Evolutionary conservation across 2,797 vertebrate genomes (phyloP).

Genomic region (Alfaro cultratus): DNA sequence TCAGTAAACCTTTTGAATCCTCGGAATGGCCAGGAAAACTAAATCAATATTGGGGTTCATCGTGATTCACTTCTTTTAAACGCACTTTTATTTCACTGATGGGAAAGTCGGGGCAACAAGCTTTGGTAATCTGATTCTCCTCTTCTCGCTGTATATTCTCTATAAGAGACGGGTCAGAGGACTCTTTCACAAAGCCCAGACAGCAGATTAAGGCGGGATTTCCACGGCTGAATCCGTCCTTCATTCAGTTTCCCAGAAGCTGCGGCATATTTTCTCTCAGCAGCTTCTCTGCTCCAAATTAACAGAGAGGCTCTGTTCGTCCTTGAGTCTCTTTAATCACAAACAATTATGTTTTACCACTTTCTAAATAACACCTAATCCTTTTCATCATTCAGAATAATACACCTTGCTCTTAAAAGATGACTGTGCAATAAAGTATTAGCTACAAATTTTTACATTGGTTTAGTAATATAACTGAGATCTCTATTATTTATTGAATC

Average conservation of each 20-base stretch:
- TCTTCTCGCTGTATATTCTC: not conserved
- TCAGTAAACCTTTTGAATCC: not conserved
- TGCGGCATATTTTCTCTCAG: not conserved
- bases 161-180: not conserved
- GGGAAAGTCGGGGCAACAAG: not conserved
- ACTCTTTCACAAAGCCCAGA: not conserved
- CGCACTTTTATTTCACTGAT: not conserved
- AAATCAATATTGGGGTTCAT: not conserved
- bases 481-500: not conserved
- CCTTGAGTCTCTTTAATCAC: not conserved
- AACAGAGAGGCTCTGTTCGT: not conserved
- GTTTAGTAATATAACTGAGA: not conserved
- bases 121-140: not conserved
- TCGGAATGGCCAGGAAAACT: not conserved
- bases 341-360: not conserved
- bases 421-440: not conserved
- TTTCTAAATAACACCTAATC: not conserved
- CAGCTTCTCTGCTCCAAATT: not conserved
- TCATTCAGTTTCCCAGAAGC: not conserved
- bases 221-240: not conserved
- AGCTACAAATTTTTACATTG: not conserved
- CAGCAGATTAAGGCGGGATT: slow-evolving; percentile 2
- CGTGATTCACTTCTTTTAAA: not conserved
- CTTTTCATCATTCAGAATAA: not conserved
- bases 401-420: not conserved